phyloP scores from a whole-genome alignment of 2,888 invertebrate species.

The Noctua janthina region DNA sequence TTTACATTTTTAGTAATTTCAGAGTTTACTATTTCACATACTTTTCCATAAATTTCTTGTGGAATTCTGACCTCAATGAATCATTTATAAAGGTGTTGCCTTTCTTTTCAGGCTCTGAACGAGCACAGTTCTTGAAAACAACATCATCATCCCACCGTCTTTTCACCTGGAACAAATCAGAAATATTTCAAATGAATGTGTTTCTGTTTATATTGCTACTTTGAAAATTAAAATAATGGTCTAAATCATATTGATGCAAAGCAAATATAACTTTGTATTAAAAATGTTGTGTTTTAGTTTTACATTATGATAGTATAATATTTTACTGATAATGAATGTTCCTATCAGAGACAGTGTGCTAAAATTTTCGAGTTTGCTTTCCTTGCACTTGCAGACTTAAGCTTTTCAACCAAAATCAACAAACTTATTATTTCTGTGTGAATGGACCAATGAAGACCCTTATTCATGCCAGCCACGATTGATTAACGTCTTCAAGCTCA shows the following conservation, averaged over 20 bases:
- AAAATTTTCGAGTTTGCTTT: background rate
- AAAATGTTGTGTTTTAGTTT: no score
- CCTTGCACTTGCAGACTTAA: background rate
- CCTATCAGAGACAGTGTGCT: background rate
- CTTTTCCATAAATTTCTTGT: slow-evolving; percentile 99
- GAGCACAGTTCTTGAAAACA: slow-evolving; percentile 99
- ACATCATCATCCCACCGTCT: slow-evolving; percentile 99
- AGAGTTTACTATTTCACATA: slow-evolving; percentile 96
- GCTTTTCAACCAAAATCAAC: background rate
- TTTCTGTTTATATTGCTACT: background rate
- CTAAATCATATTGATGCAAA: background rate
- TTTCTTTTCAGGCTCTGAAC: slow-evolving; percentile 97
- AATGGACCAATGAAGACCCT: background rate
- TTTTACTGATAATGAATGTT: background rate
- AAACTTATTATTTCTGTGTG: background rate
- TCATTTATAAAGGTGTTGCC: slow-evolving; percentile 98
- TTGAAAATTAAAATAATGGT: background rate
- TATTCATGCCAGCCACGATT: background rate
- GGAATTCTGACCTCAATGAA: slow-evolving; percentile 99
- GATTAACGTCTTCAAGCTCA: background rate
- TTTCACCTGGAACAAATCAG: slow-evolving; percentile 91
- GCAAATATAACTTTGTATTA: no score
- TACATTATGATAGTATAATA: no score
- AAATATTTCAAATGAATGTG: background rate
- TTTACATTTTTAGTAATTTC: background rate